These are phyloP conservation scores for Atopsyche davidsoni DNA, from an alignment of 1,140 invertebrate genomes.

Conservation along the genomic window DNA sequence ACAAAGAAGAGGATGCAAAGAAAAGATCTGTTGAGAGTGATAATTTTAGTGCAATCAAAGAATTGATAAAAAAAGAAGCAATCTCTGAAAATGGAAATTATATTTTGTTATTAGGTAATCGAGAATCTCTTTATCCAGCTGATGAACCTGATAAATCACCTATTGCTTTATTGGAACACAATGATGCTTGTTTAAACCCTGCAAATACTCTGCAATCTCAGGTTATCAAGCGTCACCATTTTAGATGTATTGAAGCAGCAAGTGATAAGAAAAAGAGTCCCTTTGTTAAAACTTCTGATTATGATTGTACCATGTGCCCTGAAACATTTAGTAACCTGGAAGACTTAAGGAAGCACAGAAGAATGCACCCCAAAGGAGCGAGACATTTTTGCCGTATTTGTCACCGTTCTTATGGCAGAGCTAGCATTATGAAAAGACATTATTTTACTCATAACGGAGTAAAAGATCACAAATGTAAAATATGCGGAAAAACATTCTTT, in stretches of 20 bases:
- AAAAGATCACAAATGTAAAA: not conserved
- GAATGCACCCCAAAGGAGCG: not conserved
- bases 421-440: not conserved
- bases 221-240: too few relatives aligned
- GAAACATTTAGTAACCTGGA: not conserved
- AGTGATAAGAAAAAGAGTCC: too few relatives aligned
- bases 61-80: too few relatives aligned
- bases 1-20: not conserved
- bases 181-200: too few relatives aligned
- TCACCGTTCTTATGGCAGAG: not conserved
- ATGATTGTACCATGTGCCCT: constrained; percentile 1
- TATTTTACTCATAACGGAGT: constrained; percentile 1
- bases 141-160: too few relatives aligned
- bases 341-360: not conserved
- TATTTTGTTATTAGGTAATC: too few relatives aligned
- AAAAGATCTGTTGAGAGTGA: not conserved
- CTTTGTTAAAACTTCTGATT: constrained; percentile 1
- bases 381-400: not conserved
- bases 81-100: too few relatives aligned
- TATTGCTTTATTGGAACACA: too few relatives aligned
- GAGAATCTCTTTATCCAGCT: too few relatives aligned
- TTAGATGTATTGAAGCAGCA: too few relatives aligned
- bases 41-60: too few relatives aligned
- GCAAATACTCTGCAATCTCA: too few relatives aligned
- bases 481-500: not conserved